Percentiles rank a stretch among this genome's conserved stretches.
These are phyloP conservation scores for Alosa sapidissima DNA, from an alignment of 2,797 vertebrate species.

Conservation along the genomic window DNA sequence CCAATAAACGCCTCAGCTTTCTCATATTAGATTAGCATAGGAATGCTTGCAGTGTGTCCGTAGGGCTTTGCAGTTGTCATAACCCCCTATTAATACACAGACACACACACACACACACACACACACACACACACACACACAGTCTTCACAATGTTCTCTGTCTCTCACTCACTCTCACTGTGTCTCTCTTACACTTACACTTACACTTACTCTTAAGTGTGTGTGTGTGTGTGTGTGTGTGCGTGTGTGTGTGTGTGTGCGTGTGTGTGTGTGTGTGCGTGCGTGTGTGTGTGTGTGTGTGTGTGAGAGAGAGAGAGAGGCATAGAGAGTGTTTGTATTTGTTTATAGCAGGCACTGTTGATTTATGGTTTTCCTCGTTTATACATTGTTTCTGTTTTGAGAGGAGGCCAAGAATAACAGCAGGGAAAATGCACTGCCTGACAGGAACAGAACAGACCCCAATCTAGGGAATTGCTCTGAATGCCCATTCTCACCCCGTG, in stretches of 20 bases:
- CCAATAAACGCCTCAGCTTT: background rate
- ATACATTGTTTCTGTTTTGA: constrained; percentile 31
- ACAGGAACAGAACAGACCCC: constrained; percentile 31
- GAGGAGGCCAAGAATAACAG: constrained; percentile 37
- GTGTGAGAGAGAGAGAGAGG: background rate
- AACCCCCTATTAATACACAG: background rate
- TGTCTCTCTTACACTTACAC: background rate
- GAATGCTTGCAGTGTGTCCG: background rate
- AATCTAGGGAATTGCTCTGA: constrained; percentile 29
- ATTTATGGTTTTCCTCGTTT: background rate
- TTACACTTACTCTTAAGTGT: too few relatives aligned
- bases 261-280: background rate
- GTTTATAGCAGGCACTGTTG: background rate
- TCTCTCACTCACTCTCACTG: background rate
- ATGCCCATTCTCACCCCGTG: background rate
- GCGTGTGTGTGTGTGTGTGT: background rate
- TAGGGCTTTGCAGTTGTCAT: background rate
- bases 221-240: background rate
- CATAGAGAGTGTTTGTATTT: background rate
- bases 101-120: background rate
- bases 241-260: background rate
- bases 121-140: background rate
- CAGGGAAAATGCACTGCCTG: constrained; percentile 28
- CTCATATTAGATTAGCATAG: constrained; percentile 13
- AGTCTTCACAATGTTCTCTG: background rate